Conservation (phyloP, 1,140 invertebrate genomes). For the Spodoptera litura region DNA sequence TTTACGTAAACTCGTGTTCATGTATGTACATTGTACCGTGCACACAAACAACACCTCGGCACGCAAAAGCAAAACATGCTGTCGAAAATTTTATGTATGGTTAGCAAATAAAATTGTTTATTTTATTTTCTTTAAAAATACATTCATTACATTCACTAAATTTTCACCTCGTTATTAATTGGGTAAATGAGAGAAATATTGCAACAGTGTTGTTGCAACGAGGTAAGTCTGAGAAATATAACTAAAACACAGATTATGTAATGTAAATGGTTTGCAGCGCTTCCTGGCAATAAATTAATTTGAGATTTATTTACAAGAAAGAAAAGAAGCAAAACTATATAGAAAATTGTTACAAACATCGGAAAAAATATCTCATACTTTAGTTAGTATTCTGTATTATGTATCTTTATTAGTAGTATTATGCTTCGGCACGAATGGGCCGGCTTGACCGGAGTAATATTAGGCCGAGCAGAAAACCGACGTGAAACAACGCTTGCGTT, state of each 20-base stretch:
- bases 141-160: slow-evolving; percentile 25
- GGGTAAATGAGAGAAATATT: slow-evolving; percentile 19
- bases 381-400: no score
- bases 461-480: no score
- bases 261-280: no score
- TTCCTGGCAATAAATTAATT: no score
- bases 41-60: slow-evolving; percentile 60
- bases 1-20: slow-evolving; percentile 54
- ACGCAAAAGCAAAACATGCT: slow-evolving; percentile 74
- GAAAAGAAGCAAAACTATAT: no score
- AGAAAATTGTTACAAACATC: no score
- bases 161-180: slow-evolving; percentile 15
- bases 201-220: not conserved
- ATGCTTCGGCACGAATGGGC: no score
- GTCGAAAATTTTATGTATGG: slow-evolving; percentile 73
- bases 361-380: no score
- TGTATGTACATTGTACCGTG: slow-evolving; percentile 56
- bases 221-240: not conserved
- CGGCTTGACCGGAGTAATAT: no score
- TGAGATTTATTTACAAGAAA: no score
- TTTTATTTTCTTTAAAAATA: slow-evolving; percentile 41
- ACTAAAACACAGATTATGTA: not conserved
- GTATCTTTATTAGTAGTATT: no score
- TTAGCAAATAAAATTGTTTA: slow-evolving; percentile 53
- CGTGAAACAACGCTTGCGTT: no score